Base-by-base conservation (phyloP, 1,140 invertebrate species). In the Bombus haemorrhoidalis region DNA sequence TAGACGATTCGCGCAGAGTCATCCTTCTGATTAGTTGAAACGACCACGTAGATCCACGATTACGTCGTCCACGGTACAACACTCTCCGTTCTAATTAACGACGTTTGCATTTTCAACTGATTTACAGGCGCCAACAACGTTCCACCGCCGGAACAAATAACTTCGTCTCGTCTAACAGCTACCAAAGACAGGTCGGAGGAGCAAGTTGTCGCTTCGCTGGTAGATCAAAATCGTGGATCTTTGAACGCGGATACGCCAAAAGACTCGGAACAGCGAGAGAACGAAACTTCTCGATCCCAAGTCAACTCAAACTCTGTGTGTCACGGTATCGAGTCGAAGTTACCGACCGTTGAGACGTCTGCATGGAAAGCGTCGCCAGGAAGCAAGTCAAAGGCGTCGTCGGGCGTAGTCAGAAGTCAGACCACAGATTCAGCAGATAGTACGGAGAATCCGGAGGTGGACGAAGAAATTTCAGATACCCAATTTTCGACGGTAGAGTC, bases 401-500 rank as follows among this genome's bases (percentile, higher is more conserved):
- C 25, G 59, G 66, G 1, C 25, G 9, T n/a, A 1, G 2, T n/a
- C 1, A 71, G 47, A 34, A 34, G 34, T 59, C 74, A 71, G 10
- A 22, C 68, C 13, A n/a, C 57, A 5, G 77, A 85, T 13, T 18
- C 9, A 8, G 28, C 6, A 18, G 83, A 85, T 25, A n/a, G 18
- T 12, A 15, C n/a, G 8, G 75, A 74, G 43, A 53, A 32, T 6
- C 5, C 9, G 0, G 69, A 53, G 1, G 32, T 32, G 0, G 83
- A 85, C 9, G 83, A 81, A 1, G 83, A 81, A n/a, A 2, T 12
- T 18, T 18, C 28, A 28, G 84, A 86, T 25, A 0, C 37, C 15
- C 76, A 76, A 9, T n/a, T 32, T 0, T 59, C 71, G 37, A 37
- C 83, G 0, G 69, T 95, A 28, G 92, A 94, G 68, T 86, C 95